Evolutionary conservation across 2,113 vertebrate species (phyloP).

Genomic region (Cryptotis parvus): DNA sequence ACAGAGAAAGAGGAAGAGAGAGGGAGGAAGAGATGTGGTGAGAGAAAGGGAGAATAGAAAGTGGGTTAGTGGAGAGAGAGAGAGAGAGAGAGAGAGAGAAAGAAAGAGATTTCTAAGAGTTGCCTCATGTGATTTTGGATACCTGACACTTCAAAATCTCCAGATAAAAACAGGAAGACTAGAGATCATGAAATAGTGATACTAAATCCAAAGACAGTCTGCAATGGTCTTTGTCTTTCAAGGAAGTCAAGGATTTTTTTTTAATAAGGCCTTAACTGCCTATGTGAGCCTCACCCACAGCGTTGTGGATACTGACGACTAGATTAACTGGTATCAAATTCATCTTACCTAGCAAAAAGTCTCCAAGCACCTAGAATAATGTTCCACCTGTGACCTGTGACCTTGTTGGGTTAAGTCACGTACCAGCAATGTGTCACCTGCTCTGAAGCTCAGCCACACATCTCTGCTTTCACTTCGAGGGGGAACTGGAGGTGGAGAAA

Average conservation of each 20-base stretch:
- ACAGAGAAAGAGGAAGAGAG: too few species aligned
- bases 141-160: neutral
- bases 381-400: too few species aligned
- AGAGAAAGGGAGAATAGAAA: neutral
- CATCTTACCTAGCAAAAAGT: neutral
- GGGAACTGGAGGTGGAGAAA: neutral
- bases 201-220: neutral
- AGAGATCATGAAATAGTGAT: neutral
- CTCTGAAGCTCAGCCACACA: neutral
- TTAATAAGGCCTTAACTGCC: neutral
- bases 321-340: neutral
- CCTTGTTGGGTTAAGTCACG: neutral
- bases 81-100: neutral
- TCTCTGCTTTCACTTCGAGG: neutral
- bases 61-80: neutral
- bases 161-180: neutral
- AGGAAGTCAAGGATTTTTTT: neutral
- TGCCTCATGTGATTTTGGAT: neutral
- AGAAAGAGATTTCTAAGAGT: neutral
- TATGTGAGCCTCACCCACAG: neutral
- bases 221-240: neutral
- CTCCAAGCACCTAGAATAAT: neutral
- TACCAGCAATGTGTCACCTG: neutral
- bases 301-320: neutral
- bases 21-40: neutral